Evolutionary conservation across 2,113 vertebrate species (phyloP), one percentile per base, ranked within the genome.

Genomic region (Gallinago undulata): DNA sequence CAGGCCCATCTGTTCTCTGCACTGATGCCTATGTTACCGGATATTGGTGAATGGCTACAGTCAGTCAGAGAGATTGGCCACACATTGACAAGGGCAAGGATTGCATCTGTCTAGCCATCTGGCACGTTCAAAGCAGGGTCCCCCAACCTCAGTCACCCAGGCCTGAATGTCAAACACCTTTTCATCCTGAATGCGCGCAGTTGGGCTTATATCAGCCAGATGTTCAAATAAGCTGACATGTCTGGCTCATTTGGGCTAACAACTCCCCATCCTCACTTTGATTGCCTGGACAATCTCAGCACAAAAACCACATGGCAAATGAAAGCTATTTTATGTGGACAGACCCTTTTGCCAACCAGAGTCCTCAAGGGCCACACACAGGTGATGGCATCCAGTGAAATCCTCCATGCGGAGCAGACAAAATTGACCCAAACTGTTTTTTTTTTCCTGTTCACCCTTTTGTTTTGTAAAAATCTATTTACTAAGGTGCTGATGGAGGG

Each of bases 161-260:
- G 94, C 96, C 94, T 96, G 96, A 97, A 97, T 96, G 96, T 96
- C 93, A 96, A 96, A 96, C 96, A 96, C 94, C 94, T 96, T 95
- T 90, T 95, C 94, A 89, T 86, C 80, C 22, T 7, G 60, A 94
- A 53, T 92, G 84, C 0, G 0, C 11, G 1, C 67, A 57, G 76
- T 45, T 84, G 90, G 88, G 82, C 93, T 97, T 91, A 45, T 74
- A 96, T 93, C 87, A 94, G 92, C 93, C 96, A 97, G 95, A 97
- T 97, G 96, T 97, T 97, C 90, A 78, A 84, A 94, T 96, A 90
- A 94, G 86, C 90, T 75, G 92, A 94, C 85, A 92, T 84, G 73
- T 72, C 88, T 93, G 80, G 73, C 66, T 96, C 83, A 64, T 94
- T 93, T 95, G 92, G 96, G 76, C 92, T 96, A 97, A 96, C 93